Base-by-base conservation (phyloP, 2,797 vertebrate species). In the Bradypodion ventrale region DNA sequence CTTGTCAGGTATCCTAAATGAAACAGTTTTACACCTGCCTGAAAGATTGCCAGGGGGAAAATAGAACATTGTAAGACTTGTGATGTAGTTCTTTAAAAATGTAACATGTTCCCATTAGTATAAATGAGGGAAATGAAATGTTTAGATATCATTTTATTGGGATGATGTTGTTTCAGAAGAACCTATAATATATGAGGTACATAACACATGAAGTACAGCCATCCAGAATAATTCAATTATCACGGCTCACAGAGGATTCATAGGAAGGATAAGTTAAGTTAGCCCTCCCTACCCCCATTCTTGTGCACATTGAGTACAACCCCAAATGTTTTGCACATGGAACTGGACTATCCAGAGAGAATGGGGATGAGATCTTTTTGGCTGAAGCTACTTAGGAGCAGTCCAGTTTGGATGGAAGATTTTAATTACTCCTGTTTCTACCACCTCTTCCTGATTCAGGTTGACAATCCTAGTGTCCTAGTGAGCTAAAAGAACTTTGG, bases 1-100 rank as follows among this genome's bases (percentile, higher is more conserved):
- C 59, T 66, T 83, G 83, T 87, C 82, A 83, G 7, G 66, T 77
- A 84, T 84, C n/a, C 1, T 35, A 56, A 60, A 37, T 40, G 44
- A 27, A 82, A 60, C 37, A 78, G 3, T 7, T 16, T 32, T 37
- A 77, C 46, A 15, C 37, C 68, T 84, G 0, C 0, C 0, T 73
- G 80, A 81, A 83, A 73, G 32, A 1, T 77, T 80, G 66, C 32
- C 42, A 88, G 62, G 75, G 52, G 80, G 49, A 46, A n/a, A 19
- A 9, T 60, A 2, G 13, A 35, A 60, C 40, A 25, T 23, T 72
- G 63, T 8, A 2, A 84, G 12, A 49, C 56, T 37, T 77, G 32
- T 37, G 21, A 29, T 56, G 60, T 49, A 75, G 72, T 60, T 37
- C 32, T 68, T n/a, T n/a, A 56, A 56, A n/a, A 32, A 25, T 59